Conservation (phyloP, 2,113 vertebrate genomes). For the Anas platyrhynchos region DNA sequence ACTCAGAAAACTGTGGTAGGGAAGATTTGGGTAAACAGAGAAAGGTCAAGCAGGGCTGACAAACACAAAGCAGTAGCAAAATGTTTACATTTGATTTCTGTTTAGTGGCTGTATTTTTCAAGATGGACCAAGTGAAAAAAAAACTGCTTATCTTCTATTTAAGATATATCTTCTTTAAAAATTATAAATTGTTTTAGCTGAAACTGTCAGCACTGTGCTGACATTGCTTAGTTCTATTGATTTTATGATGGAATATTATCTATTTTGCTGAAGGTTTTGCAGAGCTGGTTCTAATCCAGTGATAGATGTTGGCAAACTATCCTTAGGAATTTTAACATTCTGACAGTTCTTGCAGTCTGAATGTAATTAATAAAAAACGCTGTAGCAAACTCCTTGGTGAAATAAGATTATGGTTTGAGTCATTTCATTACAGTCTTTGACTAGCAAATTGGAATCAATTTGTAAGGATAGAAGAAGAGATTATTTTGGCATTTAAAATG, state of each 20-base stretch:
- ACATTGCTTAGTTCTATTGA: conserved; percentile 66
- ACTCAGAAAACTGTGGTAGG: not conserved
- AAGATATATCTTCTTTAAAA: conserved; percentile 40
- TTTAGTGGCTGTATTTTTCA: not conserved
- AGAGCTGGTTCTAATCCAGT: conserved; percentile 65
- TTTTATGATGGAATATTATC: conserved; percentile 71
- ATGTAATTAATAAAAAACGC: conserved; percentile 48
- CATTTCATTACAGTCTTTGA: conserved; percentile 44
- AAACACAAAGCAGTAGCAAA: not conserved
- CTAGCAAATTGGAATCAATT: conserved; percentile 52
- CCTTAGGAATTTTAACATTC: conserved; percentile 61
- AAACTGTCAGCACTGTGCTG: conserved; percentile 55
- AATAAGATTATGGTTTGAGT: conserved; percentile 26
- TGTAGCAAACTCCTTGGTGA: conserved; percentile 35
- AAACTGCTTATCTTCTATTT: conserved; percentile 18
- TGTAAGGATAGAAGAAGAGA: not conserved
- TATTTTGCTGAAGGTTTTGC: conserved; percentile 64
- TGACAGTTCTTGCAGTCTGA: conserved; percentile 37
- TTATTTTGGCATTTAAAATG: conserved; percentile 31
- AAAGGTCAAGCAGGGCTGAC: not conserved
- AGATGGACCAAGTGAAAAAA: not conserved
- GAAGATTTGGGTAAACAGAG: not conserved
- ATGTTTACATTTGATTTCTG: not conserved
- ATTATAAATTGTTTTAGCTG: conserved; percentile 65
- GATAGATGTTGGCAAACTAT: conserved; percentile 68